A percentile compares a stretch with the other conserved stretches of the same genome.
These are phyloP conservation scores for Thalassarche chlororhynchos DNA, from an alignment of 2,113 vertebrate genomes.

Conservation along the genomic window DNA sequence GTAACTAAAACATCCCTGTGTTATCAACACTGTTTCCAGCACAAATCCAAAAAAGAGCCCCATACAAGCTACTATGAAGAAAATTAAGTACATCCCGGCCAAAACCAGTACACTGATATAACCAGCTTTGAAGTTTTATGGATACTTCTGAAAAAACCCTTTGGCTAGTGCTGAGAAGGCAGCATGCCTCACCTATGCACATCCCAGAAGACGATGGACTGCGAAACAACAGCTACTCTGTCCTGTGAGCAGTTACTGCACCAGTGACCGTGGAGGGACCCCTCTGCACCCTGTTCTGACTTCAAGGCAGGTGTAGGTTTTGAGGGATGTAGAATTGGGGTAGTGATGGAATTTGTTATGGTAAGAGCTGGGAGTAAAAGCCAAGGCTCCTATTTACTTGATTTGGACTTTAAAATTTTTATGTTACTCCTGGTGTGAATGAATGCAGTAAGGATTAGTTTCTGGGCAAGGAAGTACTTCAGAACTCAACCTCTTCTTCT, in stretches of 20 bases:
- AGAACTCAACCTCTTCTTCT: neutral
- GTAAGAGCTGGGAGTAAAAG: neutral
- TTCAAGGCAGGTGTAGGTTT: neutral
- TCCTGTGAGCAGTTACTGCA: neutral
- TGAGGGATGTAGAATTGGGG: accelerated
- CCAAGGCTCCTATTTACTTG: neutral
- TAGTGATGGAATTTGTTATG: neutral
- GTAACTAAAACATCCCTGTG: neutral
- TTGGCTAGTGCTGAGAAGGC: neutral
- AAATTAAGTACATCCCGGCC: neutral
- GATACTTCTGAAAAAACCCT: neutral
- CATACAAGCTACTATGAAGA: neutral
- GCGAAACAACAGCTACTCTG: neutral
- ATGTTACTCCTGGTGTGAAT: neutral
- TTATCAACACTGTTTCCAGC: neutral
- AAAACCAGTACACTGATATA: neutral
- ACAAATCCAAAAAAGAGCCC: neutral
- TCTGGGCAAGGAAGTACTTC: neutral
- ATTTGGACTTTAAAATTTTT: neutral
- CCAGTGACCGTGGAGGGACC: neutral
- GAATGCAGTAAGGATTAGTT: neutral
- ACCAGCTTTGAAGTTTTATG: neutral
- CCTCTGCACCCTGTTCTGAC: neutral
- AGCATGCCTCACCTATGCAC: neutral
- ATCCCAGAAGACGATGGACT: neutral